These are phyloP conservation scores for Unio pictorum DNA, from an alignment of 2,888 invertebrate genomes.

Conservation along the genomic window DNA sequence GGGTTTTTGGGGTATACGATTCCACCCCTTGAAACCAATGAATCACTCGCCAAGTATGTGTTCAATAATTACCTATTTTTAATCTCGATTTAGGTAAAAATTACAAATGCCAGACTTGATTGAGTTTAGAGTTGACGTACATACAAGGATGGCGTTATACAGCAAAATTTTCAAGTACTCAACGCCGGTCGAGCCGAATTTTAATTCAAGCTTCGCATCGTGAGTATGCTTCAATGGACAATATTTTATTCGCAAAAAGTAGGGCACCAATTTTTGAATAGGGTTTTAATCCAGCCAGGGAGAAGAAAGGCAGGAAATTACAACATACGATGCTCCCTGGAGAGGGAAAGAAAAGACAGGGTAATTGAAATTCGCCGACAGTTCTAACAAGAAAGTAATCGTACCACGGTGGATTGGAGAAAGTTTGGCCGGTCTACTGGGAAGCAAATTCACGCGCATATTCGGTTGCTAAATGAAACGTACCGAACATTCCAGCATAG, in stretches of 20 bases:
- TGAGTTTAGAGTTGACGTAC: no score
- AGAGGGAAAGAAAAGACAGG: background rate
- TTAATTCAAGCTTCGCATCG: no score
- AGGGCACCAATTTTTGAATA: slow-evolving; percentile 1
- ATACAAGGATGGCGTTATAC: no score
- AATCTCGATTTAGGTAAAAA: slow-evolving; percentile 1
- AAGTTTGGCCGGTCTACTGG: no score
- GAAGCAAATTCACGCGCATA: background rate
- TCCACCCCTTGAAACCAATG: slow-evolving; percentile 6
- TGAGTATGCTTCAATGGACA: no score
- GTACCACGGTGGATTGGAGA: no score
- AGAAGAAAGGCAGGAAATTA: slow-evolving; percentile 12
- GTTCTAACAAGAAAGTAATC: no score
- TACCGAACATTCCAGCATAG: slow-evolving; percentile 25
- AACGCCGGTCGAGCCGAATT: no score
- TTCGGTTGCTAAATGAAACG: slow-evolving; percentile 31
- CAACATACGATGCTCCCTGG: slow-evolving; percentile 1
- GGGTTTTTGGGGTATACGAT: background rate
- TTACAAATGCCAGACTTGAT: no score
- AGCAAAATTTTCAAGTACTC: no score
- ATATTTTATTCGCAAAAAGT: no score
- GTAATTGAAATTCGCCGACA: no score
- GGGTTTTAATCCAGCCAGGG: slow-evolving; percentile 7
- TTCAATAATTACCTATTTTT: slow-evolving; percentile 4
- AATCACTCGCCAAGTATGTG: slow-evolving; percentile 14